Evolutionary conservation across 2,888 invertebrate species (phyloP), one percentile per base, ranked within the genome.

Genomic region (Epistrophella euchroma): DNA sequence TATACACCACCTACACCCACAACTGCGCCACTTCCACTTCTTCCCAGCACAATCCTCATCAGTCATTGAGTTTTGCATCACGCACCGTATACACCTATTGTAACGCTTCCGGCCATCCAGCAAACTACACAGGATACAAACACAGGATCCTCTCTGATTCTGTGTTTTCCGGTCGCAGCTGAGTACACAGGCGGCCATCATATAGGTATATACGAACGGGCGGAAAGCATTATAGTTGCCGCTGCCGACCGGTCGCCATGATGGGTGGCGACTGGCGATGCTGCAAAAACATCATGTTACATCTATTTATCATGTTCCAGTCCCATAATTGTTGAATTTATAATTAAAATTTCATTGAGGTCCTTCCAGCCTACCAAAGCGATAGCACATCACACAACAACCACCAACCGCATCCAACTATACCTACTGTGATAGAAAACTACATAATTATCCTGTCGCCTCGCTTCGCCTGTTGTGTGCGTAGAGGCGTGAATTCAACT

Each of bases 241-340:
- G 9, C 7, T 22, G 6, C 45, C 9, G 15, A 22, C 50, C 7
- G 43, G 11, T 17, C 50, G 1, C 5, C 22, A 50, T 25, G 47
- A 56, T 71, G 81, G 81, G 77, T 82, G 81, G 86, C 58, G 81
- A 81, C 76, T 81, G 77, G 81, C 52, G 81, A 82, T 66, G 77
- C 77, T 77, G 77, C 86, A 82, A 86, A 86, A 86, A 86, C 86
- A 86, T 82, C 81, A 74, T 86, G 86, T 86, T 78, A 86, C 86
- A 86, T 78, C 86, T 86, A 86, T 86, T 82, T 86, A 82, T 86
- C 86, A 86, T 86, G 86, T 86, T 82, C 64, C 86, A 86, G 77
- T 71, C 78, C 58, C 81, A 82, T 86, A 86, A 86, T 86, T 86
- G 86, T 82, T 86, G 86, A 86, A 86, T 82, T 82, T 82, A 82